These are phyloP conservation scores for Gymnocephalus cernua DNA, from an alignment of 2,113 vertebrate species.

Conservation along the genomic window DNA sequence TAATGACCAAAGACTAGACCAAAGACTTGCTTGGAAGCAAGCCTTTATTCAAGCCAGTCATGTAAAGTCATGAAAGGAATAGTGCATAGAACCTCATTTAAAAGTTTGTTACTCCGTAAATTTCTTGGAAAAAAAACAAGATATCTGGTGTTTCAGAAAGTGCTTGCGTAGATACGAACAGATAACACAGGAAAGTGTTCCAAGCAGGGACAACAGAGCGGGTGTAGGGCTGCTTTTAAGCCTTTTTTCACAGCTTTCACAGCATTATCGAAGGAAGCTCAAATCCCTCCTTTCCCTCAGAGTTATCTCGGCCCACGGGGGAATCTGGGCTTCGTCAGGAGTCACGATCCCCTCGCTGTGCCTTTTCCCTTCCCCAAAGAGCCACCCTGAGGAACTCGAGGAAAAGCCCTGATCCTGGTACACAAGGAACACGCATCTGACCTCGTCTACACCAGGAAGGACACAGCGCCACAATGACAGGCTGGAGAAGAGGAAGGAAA, in stretches of 20 bases:
- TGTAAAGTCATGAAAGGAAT: not conserved
- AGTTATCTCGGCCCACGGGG: slow-evolving; percentile 42
- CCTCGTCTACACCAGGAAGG: slow-evolving; percentile 26
- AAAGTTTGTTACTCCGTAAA: not conserved
- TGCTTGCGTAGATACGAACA: not conserved
- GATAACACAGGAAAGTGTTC: slow-evolving; percentile 10
- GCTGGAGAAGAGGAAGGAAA: slow-evolving; percentile 35
- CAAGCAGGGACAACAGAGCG: not conserved
- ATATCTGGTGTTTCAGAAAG: not conserved
- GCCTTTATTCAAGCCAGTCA: too few species aligned
- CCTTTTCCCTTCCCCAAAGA: slow-evolving; percentile 2
- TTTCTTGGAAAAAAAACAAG: not conserved
- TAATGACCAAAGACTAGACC: too few species aligned
- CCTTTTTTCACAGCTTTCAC: not conserved
- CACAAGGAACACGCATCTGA: slow-evolving; percentile 26
- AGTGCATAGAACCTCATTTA: not conserved
- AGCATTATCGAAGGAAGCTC: slow-evolving; percentile 37
- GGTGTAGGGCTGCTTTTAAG: slow-evolving; percentile 17
- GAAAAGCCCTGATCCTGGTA: slow-evolving; percentile 16
- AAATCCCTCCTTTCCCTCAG: slow-evolving; percentile 18
- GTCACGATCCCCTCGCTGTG: not conserved
- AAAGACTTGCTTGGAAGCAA: too few species aligned
- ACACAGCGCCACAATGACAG: slow-evolving; percentile 12
- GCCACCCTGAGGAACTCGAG: not conserved
- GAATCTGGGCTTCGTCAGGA: slow-evolving; percentile 46